Evolutionary conservation across 37 sponge, comb jelly and placozoan genomes (phyloP).

Genomic region (Aplysina aerophoba): DNA sequence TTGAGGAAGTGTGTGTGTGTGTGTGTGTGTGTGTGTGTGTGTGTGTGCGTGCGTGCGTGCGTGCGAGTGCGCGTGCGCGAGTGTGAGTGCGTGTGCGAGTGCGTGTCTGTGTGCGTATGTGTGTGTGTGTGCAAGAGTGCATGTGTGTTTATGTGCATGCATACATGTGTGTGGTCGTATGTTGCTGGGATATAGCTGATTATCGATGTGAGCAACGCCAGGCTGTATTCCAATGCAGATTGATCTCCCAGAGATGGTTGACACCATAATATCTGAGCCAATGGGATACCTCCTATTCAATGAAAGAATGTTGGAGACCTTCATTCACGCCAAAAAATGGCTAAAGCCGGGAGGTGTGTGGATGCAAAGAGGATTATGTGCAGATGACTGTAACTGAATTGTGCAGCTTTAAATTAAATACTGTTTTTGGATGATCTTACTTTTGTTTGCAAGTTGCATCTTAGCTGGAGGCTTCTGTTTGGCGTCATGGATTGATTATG

Average conservation of each 20-base stretch:
- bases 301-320: constrained; percentile 97
- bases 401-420: too few relatives aligned
- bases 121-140: constrained; percentile 3
- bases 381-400: too few relatives aligned
- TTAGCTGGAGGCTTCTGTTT: too few relatives aligned
- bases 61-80: constrained; percentile 15
- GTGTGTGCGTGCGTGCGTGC: neutral
- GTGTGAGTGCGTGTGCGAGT: constrained; percentile 25
- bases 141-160: constrained; percentile 11
- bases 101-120: constrained; percentile 5
- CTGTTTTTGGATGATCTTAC: too few relatives aligned
- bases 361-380: neutral
- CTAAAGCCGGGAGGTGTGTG: constrained; percentile 81
- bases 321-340: constrained; percentile 94
- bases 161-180: neutral
- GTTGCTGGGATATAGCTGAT: neutral
- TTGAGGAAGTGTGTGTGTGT: constrained; percentile 88
- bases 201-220: neutral
- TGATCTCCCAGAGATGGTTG: constrained; percentile 90
- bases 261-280: constrained; percentile 96
- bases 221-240: constrained; percentile 39
- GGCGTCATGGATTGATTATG: too few relatives aligned
- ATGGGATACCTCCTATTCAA: constrained; percentile 99
- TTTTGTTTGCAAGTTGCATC: too few relatives aligned
- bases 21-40: neutral